Evolutionary conservation across 2,888 invertebrate species (phyloP).

Genomic region (Eupithecia pulchellata): DNA sequence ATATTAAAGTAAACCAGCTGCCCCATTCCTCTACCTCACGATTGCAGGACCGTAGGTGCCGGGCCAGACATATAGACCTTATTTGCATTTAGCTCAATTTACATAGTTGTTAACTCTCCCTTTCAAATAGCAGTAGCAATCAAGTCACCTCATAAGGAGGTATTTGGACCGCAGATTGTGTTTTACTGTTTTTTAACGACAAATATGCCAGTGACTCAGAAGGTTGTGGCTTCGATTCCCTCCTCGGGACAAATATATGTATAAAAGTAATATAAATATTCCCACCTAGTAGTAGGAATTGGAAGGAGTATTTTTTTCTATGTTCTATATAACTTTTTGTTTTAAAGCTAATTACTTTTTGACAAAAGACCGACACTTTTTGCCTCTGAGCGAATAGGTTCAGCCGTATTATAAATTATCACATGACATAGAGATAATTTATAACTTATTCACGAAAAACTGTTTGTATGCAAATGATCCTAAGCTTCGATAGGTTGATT

Average conservation of each 20-base stretch:
- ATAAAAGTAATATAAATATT: too few species aligned
- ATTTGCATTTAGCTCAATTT: conserved; percentile 36
- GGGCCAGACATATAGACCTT: conserved; percentile 32
- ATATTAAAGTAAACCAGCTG: conserved; percentile 18
- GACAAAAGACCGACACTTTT: background rate
- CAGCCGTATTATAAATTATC: too few species aligned
- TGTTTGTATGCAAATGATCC: conserved; percentile 20
- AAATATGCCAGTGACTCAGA: too few species aligned
- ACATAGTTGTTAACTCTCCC: conserved; percentile 37
- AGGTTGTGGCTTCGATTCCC: too few species aligned
- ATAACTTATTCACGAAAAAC: conserved; percentile 10
- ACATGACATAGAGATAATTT: conserved; percentile 2
- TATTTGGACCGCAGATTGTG: conserved; percentile 7
- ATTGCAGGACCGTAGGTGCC: conserved; percentile 26
- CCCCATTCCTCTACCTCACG: conserved; percentile 3
- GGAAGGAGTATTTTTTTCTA: too few species aligned
- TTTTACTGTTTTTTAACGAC: conserved; percentile 10
- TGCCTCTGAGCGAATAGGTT: background rate
- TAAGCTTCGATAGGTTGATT: conserved; percentile 53
- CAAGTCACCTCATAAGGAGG: conserved; percentile 1
- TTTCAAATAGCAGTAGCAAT: conserved; percentile 34
- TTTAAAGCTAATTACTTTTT: background rate
- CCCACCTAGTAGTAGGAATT: too few species aligned
- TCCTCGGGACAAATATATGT: too few species aligned
- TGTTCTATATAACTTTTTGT: background rate